A percentile compares a stretch with the other conserved stretches of the same genome.
Conservation (phyloP, 2,888 invertebrate genomes). For the Eupelmus urozonus region DNA sequence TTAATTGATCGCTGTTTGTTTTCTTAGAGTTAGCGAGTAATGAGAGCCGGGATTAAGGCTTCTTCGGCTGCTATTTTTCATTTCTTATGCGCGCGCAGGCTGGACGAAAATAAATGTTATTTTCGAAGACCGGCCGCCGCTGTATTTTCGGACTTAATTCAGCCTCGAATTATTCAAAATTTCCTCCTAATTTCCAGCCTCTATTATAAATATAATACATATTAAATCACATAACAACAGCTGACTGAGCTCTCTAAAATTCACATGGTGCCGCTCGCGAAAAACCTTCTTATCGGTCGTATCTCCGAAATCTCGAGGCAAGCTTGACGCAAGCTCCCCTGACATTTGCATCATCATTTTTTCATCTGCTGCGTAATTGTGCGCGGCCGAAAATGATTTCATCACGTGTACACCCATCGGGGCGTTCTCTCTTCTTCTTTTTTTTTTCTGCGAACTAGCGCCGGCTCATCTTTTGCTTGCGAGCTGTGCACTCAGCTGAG, state of each 20-base stretch:
- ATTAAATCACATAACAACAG: too few species aligned
- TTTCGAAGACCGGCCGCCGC: too few species aligned
- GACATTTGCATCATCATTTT: conserved; percentile 32
- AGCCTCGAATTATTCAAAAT: too few species aligned
- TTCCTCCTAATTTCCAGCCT: too few species aligned
- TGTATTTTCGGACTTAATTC: too few species aligned
- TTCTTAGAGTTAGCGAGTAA: neutral
- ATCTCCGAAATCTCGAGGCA: conserved; percentile 3
- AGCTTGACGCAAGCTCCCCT: conserved; percentile 13
- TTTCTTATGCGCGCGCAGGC: too few species aligned
- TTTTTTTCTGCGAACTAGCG: neutral
- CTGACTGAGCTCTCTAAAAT: too few species aligned
- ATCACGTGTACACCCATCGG: neutral
- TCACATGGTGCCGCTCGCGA: neutral
- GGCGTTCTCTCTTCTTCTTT: neutral
- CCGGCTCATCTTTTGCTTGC: too few species aligned
- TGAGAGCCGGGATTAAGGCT: too few species aligned
- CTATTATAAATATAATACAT: too few species aligned
- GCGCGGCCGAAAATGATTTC: conserved; percentile 11
- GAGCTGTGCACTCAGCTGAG: neutral
- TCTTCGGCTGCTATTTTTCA: too few species aligned
- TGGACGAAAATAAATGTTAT: too few species aligned
- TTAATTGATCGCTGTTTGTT: neutral
- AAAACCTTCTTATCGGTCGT: conserved; percentile 30
- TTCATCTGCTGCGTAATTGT: neutral